Base-by-base conservation (phyloP, 2,797 vertebrate species). In the Mastacembelus armatus region DNA sequence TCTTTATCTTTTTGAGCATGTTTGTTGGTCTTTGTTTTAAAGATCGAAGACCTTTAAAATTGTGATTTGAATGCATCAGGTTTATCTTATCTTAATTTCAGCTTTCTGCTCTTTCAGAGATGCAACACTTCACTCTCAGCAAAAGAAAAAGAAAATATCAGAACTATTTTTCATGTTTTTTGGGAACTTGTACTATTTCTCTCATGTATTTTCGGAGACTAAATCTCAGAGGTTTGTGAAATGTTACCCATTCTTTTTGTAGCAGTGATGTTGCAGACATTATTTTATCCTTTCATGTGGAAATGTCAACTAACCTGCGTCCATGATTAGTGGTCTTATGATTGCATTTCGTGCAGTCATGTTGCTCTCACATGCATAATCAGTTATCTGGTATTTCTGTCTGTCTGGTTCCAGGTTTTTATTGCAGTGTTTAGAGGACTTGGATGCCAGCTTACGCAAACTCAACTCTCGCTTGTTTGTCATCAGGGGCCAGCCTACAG, bases 381-480 rank as follows among this genome's bases (percentile, higher is more conserved):
- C 4, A 51, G 18, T 44, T 4, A 16, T 38, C 45, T 24, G 2
- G 33, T 50, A 21, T 0, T 24, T 67, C 0, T 69, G 16, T 60
- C 11, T 62, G n/a, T n/a, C n/a, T n/a, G n/a, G 18, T 30, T 66
- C 5, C 80, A 98, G 96, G 83, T 98, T 98, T 92, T 90, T 99
- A 79, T 93, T 98, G 88, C 96, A 98, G 0, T 98, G 96, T 93
- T 93, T 98, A 51, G 97, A 98, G 75, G 97, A 99, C 81, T 92
- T 99, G 80, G 96, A 98, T 76, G 92, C 95, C 78, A 97, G 95
- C 85, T 92, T 98, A 54, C 93, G 96, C 64, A 98, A 99, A 88
- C 92, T 98, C 75, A 98, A 97, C 88, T 98, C 96, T 36, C 95
- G 96, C 49, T 81, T 98, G 59, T 99, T 97, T 90, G 97, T 99